A percentile compares a stretch with the other conserved stretches of the same genome.
phyloP scores from a whole-genome alignment of 2,888 invertebrate genomes.

The Octodonta nipae region DNA sequence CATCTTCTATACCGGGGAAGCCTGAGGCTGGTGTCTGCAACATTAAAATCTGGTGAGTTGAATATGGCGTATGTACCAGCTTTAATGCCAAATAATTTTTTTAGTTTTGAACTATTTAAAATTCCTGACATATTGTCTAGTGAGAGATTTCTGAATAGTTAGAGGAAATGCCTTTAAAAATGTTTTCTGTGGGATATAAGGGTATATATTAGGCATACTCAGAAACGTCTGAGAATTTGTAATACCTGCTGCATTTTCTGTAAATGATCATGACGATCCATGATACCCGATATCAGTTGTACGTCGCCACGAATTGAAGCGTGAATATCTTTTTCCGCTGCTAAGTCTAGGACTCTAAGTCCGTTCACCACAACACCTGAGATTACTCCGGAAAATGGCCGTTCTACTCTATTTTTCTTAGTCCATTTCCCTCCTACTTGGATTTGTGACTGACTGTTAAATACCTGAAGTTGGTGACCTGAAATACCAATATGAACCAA shows the following conservation, averaged over 20 bases:
- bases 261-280: conserved; percentile 59
- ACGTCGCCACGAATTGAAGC: conserved; percentile 73
- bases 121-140: not conserved
- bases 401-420: conserved; percentile 52
- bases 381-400: conserved; percentile 76
- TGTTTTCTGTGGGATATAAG: no score
- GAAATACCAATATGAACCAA: not conserved
- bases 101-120: not conserved
- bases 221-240: no score
- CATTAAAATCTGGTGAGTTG: no score
- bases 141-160: not conserved
- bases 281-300: conserved; percentile 57
- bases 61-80: not conserved
- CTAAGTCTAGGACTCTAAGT: conserved; percentile 68
- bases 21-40: conserved; percentile 72
- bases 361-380: conserved; percentile 84
- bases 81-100: not conserved
- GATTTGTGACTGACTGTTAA: conserved; percentile 82
- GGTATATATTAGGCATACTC: no score
- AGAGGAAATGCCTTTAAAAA: not conserved
- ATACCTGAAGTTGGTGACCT: conserved; percentile 57
- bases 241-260: conserved; percentile 84
- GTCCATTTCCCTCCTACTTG: conserved; percentile 78
- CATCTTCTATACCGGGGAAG: conserved; percentile 66
- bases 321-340: conserved; percentile 68